phyloP scores from a whole-genome alignment of 1,140 invertebrate genomes.

The Pectinophora gossypiella region DNA sequence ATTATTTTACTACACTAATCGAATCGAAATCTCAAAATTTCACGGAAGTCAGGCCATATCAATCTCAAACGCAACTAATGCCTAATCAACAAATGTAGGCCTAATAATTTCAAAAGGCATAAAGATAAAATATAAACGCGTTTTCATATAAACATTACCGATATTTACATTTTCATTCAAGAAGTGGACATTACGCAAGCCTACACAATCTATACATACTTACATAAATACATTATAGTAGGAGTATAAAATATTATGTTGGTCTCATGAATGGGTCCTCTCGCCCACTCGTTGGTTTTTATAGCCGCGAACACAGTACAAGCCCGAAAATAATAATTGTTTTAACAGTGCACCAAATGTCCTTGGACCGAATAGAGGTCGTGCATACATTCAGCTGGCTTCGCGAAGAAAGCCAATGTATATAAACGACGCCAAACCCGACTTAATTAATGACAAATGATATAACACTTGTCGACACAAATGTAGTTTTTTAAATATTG shows the following conservation, averaged over 20 bases:
- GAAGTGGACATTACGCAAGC: background rate
- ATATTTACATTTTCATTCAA: background rate
- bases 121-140: background rate
- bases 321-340: conserved; percentile 46
- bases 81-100: too few relatives aligned
- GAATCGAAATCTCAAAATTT: too few relatives aligned
- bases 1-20: too few relatives aligned
- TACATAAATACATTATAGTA: background rate
- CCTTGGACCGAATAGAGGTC: conserved; percentile 35
- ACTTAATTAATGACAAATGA: too few relatives aligned
- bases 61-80: too few relatives aligned
- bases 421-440: too few relatives aligned
- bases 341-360: conserved; percentile 44
- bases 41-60: too few relatives aligned
- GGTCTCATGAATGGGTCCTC: conserved; percentile 46
- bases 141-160: too few relatives aligned
- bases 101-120: too few relatives aligned
- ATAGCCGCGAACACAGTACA: conserved; percentile 27
- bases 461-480: too few relatives aligned
- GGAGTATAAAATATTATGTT: conserved; percentile 19
- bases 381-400: background rate
- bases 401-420: too few relatives aligned
- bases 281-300: conserved; percentile 48
- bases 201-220: background rate
- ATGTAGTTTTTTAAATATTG: too few relatives aligned